Conservation (phyloP, 1,140 invertebrate species). For the Drosophila tani region DNA sequence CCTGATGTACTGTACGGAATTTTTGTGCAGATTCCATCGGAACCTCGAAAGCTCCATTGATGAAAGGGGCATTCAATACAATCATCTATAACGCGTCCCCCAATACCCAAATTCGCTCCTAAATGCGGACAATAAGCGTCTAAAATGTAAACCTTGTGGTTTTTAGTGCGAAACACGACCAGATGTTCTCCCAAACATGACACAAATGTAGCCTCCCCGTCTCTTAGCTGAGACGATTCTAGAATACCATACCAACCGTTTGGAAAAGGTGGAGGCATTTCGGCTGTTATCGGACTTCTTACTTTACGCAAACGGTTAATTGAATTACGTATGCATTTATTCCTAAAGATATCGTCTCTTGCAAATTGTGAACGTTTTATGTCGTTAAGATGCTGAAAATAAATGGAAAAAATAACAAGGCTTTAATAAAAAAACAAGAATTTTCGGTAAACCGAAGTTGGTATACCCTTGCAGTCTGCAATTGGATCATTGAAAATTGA, state of each 20-base stretch:
- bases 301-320: conserved; percentile 64
- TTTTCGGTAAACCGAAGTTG: no score
- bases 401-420: background rate
- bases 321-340: conserved; percentile 36
- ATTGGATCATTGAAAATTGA: no score
- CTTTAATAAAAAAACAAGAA: no score
- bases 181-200: conserved; percentile 91
- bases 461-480: no score
- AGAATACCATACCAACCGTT: conserved; percentile 95
- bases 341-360: conserved; percentile 4
- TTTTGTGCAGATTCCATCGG: conserved; percentile 89
- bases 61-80: conserved; percentile 96
- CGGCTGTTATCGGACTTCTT: conserved; percentile 84
- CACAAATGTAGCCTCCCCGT: conserved; percentile 88
- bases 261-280: conserved; percentile 93
- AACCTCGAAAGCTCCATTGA: conserved; percentile 91
- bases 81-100: conserved; percentile 90
- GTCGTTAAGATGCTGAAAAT: background rate
- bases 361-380: conserved; percentile 1
- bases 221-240: conserved; percentile 89
- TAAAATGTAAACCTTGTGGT: conserved; percentile 88
- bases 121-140: conserved; percentile 96
- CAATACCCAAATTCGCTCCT: conserved; percentile 93
- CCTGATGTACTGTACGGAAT: conserved; percentile 88
- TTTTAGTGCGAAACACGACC: conserved; percentile 89